Evolutionary conservation across 2,888 invertebrate genomes (phyloP).

Genomic region (Labia minor): DNA sequence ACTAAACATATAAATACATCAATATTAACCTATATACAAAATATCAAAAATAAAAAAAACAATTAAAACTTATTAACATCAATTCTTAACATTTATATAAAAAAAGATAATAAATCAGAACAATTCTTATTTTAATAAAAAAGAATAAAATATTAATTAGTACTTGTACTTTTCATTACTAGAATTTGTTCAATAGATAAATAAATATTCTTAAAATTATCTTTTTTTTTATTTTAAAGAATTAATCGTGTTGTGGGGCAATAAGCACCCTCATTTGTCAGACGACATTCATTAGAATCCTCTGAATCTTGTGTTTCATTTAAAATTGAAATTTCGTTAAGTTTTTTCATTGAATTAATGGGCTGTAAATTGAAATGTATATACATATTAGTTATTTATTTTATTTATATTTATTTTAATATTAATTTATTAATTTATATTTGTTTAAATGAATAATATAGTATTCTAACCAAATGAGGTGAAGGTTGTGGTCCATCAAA

Average conservation of each 20-base stretch:
- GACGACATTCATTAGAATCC: background rate
- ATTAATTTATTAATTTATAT: too few species aligned
- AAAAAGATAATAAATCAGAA: too few species aligned
- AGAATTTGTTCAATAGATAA: background rate
- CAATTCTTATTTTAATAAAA: too few species aligned
- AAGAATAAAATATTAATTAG: too few species aligned
- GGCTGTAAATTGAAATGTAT: background rate
- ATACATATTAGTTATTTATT: background rate
- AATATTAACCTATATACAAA: too few species aligned
- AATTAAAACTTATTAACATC: too few species aligned
- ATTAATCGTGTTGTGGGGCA: background rate
- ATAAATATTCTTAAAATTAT: background rate
- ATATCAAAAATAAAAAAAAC: too few species aligned
- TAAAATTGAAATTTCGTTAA: background rate
- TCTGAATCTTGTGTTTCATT: background rate
- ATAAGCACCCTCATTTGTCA: background rate
- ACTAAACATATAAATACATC: too few species aligned
- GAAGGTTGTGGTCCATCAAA: slow-evolving; percentile 14
- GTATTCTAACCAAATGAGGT: background rate
- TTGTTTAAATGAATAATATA: too few species aligned
- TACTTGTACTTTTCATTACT: background rate
- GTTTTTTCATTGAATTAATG: background rate
- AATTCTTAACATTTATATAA: too few species aligned
- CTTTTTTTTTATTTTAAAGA: background rate
- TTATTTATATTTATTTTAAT: too few species aligned